Evolutionary conservation across 2,888 invertebrate species (phyloP).

Genomic region (Chymomyza fuscimana): DNA sequence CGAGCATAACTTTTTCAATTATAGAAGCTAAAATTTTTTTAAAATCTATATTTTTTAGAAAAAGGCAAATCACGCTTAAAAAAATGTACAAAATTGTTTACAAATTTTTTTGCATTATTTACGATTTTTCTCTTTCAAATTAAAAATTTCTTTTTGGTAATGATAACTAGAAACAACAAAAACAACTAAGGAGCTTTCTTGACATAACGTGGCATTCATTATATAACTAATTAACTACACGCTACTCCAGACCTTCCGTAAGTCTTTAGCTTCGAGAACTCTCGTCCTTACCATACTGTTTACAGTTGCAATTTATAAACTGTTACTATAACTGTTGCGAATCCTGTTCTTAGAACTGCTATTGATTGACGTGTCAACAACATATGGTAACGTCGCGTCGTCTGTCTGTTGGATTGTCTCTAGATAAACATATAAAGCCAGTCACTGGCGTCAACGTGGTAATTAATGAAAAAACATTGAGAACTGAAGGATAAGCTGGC

Average conservation of each 20-base stretch:
- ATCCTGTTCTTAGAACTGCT: neutral
- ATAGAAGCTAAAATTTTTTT: no score
- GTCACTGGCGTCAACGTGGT: constrained; percentile 7
- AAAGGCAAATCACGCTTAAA: no score
- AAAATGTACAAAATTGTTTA: no score
- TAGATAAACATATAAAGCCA: neutral
- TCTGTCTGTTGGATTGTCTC: neutral
- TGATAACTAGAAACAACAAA: constrained; percentile 34
- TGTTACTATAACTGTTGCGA: neutral
- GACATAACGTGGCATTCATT: constrained; percentile 34
- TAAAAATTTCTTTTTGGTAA: no score
- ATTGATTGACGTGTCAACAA: neutral
- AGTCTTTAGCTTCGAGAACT: neutral
- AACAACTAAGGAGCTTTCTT: constrained; percentile 6
- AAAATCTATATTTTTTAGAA: no score
- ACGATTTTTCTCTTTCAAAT: no score
- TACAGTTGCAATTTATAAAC: neutral
- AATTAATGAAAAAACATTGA: constrained; percentile 9
- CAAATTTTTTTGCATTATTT: no score
- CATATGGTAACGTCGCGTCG: neutral
- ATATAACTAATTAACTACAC: constrained; percentile 58
- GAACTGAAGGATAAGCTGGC: neutral
- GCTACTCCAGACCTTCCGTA: constrained; percentile 26
- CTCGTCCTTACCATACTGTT: neutral
- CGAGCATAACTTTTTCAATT: no score